A percentile compares a stretch with the other conserved stretches of the same genome.
Evolutionary conservation across 2,113 vertebrate species (phyloP).

Genomic region (Platichthys flesus): DNA sequence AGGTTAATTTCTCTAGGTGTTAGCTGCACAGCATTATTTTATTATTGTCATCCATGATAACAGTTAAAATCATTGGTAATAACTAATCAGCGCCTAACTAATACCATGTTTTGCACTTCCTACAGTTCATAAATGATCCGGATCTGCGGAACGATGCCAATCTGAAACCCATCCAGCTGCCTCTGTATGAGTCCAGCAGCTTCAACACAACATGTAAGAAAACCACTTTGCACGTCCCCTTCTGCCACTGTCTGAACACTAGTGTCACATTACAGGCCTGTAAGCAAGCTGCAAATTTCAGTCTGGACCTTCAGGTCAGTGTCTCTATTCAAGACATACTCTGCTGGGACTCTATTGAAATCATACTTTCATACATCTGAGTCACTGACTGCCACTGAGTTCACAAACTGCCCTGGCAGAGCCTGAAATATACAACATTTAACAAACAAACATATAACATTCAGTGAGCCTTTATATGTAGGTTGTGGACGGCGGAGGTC

Average conservation of each 20-base stretch:
- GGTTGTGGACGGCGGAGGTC: too few species aligned
- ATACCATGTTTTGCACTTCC: not conserved
- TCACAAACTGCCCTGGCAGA: not conserved
- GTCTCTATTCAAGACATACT: too few species aligned
- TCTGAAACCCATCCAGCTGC: conserved; percentile 80
- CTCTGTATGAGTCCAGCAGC: conserved; percentile 71
- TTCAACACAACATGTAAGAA: conserved; percentile 61
- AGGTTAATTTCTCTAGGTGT: too few species aligned
- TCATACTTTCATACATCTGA: not conserved
- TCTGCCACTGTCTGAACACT: not conserved
- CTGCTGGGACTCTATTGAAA: too few species aligned
- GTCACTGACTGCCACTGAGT: not conserved
- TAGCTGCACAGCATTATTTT: too few species aligned
- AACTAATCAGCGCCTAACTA: not conserved
- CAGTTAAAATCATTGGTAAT: not conserved
- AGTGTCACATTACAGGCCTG: not conserved
- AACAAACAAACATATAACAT: not conserved
- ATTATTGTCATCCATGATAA: too few species aligned
- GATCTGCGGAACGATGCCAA: conserved; percentile 77
- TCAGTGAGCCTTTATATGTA: not conserved
- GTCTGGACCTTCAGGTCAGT: not conserved
- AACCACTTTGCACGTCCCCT: not conserved
- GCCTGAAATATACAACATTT: not conserved
- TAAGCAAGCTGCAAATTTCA: not conserved
- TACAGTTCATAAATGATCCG: conserved; percentile 83